Percentiles rank a stretch among this genome's conserved stretches.
Conservation (phyloP, 2,888 invertebrate species). For the Chamaedrilus cognettii region DNA sequence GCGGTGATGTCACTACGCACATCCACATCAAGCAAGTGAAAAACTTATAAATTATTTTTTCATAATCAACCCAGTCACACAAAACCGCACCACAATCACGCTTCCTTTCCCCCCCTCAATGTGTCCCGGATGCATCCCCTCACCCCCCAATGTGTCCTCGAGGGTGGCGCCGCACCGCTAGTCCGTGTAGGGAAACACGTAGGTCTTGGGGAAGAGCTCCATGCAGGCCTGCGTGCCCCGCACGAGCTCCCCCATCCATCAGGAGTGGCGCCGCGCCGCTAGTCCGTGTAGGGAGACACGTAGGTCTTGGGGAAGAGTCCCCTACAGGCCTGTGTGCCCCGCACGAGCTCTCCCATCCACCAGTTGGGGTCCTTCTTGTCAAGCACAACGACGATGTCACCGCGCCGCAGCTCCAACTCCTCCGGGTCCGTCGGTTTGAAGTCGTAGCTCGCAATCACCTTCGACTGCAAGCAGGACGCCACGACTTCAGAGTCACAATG, state of each 20-base stretch:
- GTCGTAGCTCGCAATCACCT: slow-evolving; percentile 97
- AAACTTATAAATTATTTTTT: too few species aligned
- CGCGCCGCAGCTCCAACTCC: slow-evolving; percentile 94
- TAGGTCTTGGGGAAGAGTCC: slow-evolving; percentile 99
- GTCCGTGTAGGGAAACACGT: slow-evolving; percentile 66
- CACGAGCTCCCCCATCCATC: not conserved
- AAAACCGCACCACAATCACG: too few species aligned
- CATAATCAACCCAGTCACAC: too few species aligned
- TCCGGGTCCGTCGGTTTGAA: slow-evolving; percentile 97
- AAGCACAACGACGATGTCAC: slow-evolving; percentile 96
- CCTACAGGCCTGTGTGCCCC: slow-evolving; percentile 65
- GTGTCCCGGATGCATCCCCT: not conserved
- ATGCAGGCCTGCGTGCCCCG: slow-evolving; percentile 63
- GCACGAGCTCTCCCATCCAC: slow-evolving; percentile 79
- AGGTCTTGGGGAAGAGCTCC: slow-evolving; percentile 98
- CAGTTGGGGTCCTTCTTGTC: slow-evolving; percentile 83
- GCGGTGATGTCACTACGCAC: too few species aligned
- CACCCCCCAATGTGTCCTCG: not conserved
- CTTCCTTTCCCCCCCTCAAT: too few species aligned
- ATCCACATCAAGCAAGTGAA: too few species aligned
- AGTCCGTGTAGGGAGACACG: slow-evolving; percentile 63
- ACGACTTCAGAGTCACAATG: too few species aligned
- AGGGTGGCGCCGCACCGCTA: too few species aligned
- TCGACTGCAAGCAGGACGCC: slow-evolving; percentile 69
- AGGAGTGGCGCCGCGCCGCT: too few species aligned